phyloP scores from a whole-genome alignment of 2,888 invertebrate genomes.

The Macrosiphum euphorbiae region DNA sequence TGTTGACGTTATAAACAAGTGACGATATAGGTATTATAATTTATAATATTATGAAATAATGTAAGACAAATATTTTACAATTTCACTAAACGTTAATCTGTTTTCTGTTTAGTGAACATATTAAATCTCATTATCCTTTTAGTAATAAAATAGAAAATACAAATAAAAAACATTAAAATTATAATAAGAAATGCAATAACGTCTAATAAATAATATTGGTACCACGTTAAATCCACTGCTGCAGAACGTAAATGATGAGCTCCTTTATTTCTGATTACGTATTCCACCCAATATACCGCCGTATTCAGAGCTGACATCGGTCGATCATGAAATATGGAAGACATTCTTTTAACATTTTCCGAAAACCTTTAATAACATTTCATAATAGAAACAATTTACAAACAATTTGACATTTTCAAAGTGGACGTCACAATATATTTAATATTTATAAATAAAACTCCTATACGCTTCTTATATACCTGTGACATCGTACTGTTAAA shows the following conservation, averaged over 20 bases:
- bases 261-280: conserved; percentile 45
- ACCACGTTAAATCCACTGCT: conserved; percentile 59
- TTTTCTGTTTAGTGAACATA: background rate
- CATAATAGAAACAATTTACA: background rate
- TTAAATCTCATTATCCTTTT: background rate
- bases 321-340: conserved; percentile 41
- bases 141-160: background rate
- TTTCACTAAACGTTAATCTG: background rate
- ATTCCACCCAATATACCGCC: conserved; percentile 61
- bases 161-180: background rate
- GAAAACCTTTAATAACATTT: background rate
- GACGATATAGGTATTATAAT: background rate
- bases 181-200: conserved; percentile 37
- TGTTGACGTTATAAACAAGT: background rate
- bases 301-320: conserved; percentile 37
- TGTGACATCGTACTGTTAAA: background rate
- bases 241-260: conserved; percentile 42
- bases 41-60: background rate
- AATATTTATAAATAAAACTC: background rate
- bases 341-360: conserved; percentile 46
- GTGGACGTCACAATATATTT: background rate
- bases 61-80: background rate
- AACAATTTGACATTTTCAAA: background rate
- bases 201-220: conserved; percentile 60
- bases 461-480: background rate